Base-by-base conservation (phyloP, 2,888 invertebrate genomes). In the Agelastica alni region DNA sequence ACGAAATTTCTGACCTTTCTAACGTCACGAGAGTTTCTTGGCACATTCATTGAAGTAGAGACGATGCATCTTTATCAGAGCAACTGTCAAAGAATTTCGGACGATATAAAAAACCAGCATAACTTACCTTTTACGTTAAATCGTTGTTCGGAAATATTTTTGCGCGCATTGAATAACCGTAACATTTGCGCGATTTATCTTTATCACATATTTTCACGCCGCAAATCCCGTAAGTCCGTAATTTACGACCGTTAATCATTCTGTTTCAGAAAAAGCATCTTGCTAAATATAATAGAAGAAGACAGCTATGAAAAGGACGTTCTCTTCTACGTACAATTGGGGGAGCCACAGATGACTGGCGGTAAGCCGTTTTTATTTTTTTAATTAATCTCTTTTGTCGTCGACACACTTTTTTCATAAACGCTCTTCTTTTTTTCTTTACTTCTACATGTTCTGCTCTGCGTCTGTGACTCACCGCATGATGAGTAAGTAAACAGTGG, bases 241-340 rank as follows among this genome's bases (percentile, higher is more conserved):
- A 39, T 39, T 39, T 39, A 20, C 20, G 6, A n/a, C 17, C 3
- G 4, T 4, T 7, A 17, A 39, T 20, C 6, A 39, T 41, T 49
- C 14, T 39, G 31, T 41, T 89, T 16, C 87, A 98, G 97, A 75
- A 90, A 94, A 81, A 81, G 80, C 70, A 91, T 99, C 72, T 83
- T 85, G 43, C 80, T 98, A 61, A 87, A 87, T 68, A 93, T 99
- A 60, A 85, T 93, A 63, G 97, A 99, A 80, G 96, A 96, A 74
- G 97, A 98, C 79, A 95, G 96, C 73, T 98, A 98, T 77, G 96
- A 98, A 78, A 96, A 98, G 77, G 93, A 95, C 73, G 93, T 96
- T 22, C 83, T 90, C 14, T 95, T 99, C 78, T 93, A 89, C 78
- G 89, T 98, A 9, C 91, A 95, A 74, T 80, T 99, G 17, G 93